Evolutionary conservation across 2,113 vertebrate species (phyloP), one percentile per base, ranked within the genome.

Genomic region (Lamprotornis superbus): DNA sequence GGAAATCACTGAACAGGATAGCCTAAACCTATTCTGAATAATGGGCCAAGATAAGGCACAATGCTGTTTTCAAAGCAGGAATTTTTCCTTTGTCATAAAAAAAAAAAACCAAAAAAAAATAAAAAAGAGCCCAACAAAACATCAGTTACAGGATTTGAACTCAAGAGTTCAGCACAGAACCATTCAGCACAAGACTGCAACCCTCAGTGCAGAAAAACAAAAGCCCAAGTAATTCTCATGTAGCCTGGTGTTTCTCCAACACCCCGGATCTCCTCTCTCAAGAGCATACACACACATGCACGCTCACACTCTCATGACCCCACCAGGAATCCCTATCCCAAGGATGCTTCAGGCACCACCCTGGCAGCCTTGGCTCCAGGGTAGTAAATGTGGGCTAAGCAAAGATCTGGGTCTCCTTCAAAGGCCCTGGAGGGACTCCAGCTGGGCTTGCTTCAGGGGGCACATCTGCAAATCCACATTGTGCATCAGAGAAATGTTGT

Each of bases 231-330:
- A 69, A 46, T 57, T 75, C 55, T 67, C 28, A 2, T 2, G 19
- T 40, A 79, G 31, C 56, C 63, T 55, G 16, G 40, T 61, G 33
- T 40, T 70, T 60, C 55, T 53, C 30, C 35, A 56, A 18, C 27
- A 60, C 28, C 40, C 6, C 60, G 19, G 9, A 49, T 17, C 46
- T 69, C 40, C 56, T 64, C 28, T 39, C 53, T 42, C 56, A 20
- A 28, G 60, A 47, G 23, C 35, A 42, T 1, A 56, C 0, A 14
- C 8, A 30, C 40, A 22, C 6, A 5, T 1, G 9, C 21, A 46
- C 0, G 0, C 18, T 24, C 49, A 1, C 1, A 0, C 30, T 56
- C 37, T 56, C 25, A 7, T 19, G 10, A 8, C 22, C 50, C 25
- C 44, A 46, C 33, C 33, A 27, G 28, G 15, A 74, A 37, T 33